These are phyloP conservation scores for Pachymerium ferrugineum DNA, from an alignment of 2,888 invertebrate species.

Conservation along the genomic window DNA sequence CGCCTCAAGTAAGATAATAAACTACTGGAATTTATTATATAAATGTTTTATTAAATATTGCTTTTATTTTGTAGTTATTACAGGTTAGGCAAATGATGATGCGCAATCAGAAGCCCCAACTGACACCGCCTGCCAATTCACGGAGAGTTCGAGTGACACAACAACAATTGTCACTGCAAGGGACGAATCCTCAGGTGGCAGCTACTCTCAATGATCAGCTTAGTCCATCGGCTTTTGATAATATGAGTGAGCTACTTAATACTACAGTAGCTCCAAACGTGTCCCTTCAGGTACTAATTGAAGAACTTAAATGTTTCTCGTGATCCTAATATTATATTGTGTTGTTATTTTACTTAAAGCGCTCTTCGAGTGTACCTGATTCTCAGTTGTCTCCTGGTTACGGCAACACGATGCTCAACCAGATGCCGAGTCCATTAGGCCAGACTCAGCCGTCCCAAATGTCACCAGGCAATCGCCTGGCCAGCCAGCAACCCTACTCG, in stretches of 20 bases:
- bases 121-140: slow-evolving; percentile 68
- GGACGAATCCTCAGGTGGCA: neutral
- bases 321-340: neutral
- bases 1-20: neutral
- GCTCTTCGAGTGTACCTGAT: slow-evolving; percentile 52
- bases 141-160: slow-evolving; percentile 57
- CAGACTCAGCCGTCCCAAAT: slow-evolving; percentile 46
- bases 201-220: slow-evolving; percentile 48
- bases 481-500: slow-evolving; percentile 51
- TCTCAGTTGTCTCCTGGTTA: slow-evolving; percentile 61
- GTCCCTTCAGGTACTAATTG: slow-evolving; percentile 60
- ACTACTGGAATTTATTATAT: neutral
- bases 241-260: slow-evolving; percentile 75
- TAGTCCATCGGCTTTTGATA: slow-evolving; percentile 50
- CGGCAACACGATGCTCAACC: slow-evolving; percentile 49
- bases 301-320: neutral
- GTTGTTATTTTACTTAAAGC: slow-evolving; percentile 42
- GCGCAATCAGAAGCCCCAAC: slow-evolving; percentile 51
- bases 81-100: slow-evolving; percentile 37
- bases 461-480: slow-evolving; percentile 44
- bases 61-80: neutral
- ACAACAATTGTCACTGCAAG: slow-evolving; percentile 28
- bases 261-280: slow-evolving; percentile 86
- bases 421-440: slow-evolving; percentile 45
- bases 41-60: neutral